Percentiles rank a stretch among this genome's conserved stretches.
Conservation (phyloP, 2,113 vertebrate genomes). For the Halcyon senegalensis region DNA sequence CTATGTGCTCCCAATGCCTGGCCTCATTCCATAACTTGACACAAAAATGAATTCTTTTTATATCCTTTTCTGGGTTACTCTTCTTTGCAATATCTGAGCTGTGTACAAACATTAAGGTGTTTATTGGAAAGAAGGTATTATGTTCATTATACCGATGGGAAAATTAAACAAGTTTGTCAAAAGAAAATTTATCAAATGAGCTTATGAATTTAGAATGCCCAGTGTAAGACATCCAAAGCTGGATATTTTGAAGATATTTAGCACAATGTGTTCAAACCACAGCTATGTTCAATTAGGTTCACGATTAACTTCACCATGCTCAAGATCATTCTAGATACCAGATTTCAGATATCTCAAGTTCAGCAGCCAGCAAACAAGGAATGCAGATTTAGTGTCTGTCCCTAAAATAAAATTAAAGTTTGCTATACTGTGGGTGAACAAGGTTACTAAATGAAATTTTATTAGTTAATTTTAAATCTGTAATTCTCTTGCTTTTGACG, state of each 20-base stretch:
- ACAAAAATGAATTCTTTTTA: background rate
- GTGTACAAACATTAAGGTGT: background rate
- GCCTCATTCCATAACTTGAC: background rate
- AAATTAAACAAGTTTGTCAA: background rate
- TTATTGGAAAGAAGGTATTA: background rate
- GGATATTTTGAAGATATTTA: background rate
- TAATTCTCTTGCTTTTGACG: background rate
- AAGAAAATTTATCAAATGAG: background rate
- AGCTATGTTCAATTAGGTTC: background rate
- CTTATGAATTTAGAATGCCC: background rate
- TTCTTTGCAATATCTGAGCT: background rate
- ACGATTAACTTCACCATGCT: background rate
- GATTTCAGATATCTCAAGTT: background rate
- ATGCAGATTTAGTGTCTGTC: background rate
- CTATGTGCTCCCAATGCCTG: background rate
- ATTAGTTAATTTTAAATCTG: background rate
- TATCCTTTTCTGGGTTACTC: background rate
- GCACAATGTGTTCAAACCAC: background rate
- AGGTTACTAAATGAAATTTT: background rate
- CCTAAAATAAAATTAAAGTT: background rate
- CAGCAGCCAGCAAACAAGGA: background rate
- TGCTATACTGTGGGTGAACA: background rate
- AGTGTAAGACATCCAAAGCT: background rate
- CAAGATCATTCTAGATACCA: background rate
- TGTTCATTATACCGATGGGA: background rate